A percentile compares a stretch with the other conserved stretches of the same genome.
phyloP scores from a whole-genome alignment of 2,888 invertebrate genomes.

The Phortica magna region DNA sequence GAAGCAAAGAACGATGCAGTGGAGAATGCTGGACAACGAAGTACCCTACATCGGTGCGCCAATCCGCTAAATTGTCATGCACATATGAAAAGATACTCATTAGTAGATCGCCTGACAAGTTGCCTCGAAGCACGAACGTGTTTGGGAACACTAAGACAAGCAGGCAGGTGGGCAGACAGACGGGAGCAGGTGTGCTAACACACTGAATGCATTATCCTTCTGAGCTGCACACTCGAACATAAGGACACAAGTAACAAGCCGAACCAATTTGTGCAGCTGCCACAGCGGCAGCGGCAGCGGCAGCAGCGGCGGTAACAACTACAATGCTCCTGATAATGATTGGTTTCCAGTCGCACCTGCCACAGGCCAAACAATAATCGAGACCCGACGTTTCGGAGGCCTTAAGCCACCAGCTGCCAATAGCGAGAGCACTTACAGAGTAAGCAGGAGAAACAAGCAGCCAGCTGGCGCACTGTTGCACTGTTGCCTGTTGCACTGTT shows the following conservation, averaged over 20 bases:
- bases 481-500: too few relatives aligned
- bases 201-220: not conserved
- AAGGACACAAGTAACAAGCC: constrained; percentile 41
- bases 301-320: constrained; percentile 12
- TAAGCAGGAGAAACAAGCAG: too few relatives aligned
- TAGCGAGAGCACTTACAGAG: not conserved
- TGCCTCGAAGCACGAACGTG: too few relatives aligned
- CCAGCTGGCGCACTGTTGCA: too few relatives aligned
- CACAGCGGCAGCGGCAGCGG: not conserved
- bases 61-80: too few relatives aligned
- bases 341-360: not conserved
- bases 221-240: not conserved
- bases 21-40: not conserved
- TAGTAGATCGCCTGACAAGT: too few relatives aligned
- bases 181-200: constrained; percentile 55
- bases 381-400: not conserved
- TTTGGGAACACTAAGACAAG: too few relatives aligned
- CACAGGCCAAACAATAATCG: constrained; percentile 7
- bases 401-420: not conserved
- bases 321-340: not conserved
- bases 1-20: constrained; percentile 1
- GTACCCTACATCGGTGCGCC: too few relatives aligned
- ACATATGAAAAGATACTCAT: too few relatives aligned
- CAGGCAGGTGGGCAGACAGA: constrained; percentile 32
- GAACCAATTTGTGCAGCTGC: constrained; percentile 45